Evolutionary conservation across 64 coral and sea anemone genomes (phyloP), one percentile per base, ranked within the genome.

Genomic region (Hydrozoanthus tunicans): DNA sequence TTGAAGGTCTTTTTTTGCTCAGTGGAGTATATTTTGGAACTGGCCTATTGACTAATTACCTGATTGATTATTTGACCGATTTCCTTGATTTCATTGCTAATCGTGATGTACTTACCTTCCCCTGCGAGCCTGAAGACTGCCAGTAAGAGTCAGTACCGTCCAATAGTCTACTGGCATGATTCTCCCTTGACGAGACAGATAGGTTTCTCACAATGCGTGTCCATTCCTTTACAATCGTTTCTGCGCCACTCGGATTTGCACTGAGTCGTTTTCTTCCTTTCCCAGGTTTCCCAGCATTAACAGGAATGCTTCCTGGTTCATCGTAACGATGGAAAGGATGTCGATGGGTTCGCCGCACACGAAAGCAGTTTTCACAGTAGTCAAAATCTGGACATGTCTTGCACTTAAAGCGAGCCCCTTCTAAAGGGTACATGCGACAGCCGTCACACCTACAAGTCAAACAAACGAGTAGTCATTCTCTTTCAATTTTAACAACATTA

Each of bases 101-200:
- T 2, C 32, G 32, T 43, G 32, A 2, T 43, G 27, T 51, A 51
- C 70, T 53, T 1, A 94, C 97, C 97, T 99, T 99, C 66, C 97
- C 97, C 51, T 99, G 97, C 9, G 97, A 93, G 70, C 97, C 97
- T 51, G 97, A 95, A 3, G 94, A 96, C 85, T 99, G 97, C 97
- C 97, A 99, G 70, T 96, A 99, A 5, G 97, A 99, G 60, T 99
- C 94, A 9, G 79, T 99, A 7, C 78, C 84, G 85, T 99, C 97
- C 77, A 96, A 80, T 7, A 99, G 59, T 81, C 90, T 81, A 17
- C 17, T 88, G 6, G 92, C 92, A 51, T 95, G 94, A 52, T 80
- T 93, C 73, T 99, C 97, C 56, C 97, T 94, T 7, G 97, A 99
- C 3, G 97, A 99, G 12, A 96, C 97, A 56, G 86, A 89, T 3